phyloP scores from a whole-genome alignment of 2,888 invertebrate genomes.

The Exocentrus adspersus region DNA sequence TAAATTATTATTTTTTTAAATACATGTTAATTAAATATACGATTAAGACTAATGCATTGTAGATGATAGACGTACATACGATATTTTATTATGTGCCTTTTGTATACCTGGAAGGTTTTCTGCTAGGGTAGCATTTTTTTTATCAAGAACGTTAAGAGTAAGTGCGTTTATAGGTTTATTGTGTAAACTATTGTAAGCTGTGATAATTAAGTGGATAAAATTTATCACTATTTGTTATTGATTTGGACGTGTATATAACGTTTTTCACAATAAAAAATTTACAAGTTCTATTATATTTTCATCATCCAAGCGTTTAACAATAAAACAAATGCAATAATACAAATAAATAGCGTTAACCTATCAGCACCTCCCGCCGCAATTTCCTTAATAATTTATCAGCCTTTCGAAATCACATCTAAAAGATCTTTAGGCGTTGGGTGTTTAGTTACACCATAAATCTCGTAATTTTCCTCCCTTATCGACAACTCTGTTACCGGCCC shows the following conservation, averaged over 20 bases:
- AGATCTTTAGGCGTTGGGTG: slow-evolving; percentile 67
- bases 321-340: too few species aligned
- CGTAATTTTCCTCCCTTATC: slow-evolving; percentile 62
- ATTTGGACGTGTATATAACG: slow-evolving; percentile 23
- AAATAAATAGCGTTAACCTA: too few species aligned
- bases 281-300: too few species aligned
- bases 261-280: slow-evolving; percentile 23
- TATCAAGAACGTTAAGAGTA: slow-evolving; percentile 25
- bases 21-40: slow-evolving; percentile 19
- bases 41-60: slow-evolving; percentile 15
- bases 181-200: slow-evolving; percentile 39
- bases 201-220: slow-evolving; percentile 44
- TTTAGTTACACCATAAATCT: slow-evolving; percentile 64
- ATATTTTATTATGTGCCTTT: slow-evolving; percentile 25
- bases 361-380: too few species aligned
- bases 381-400: slow-evolving; percentile 13
- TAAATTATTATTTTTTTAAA: slow-evolving; percentile 10
- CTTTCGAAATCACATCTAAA: slow-evolving; percentile 58
- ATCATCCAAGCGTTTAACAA: too few species aligned
- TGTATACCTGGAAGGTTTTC: slow-evolving; percentile 4
- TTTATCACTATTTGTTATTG: slow-evolving; percentile 39
- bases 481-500: slow-evolving; percentile 69
- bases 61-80: slow-evolving; percentile 9
- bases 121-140: slow-evolving; percentile 29
- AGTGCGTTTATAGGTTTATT: slow-evolving; percentile 31